Evolutionary conservation across 1,140 invertebrate species (phyloP).

Genomic region (Teleopsis dalmanni): DNA sequence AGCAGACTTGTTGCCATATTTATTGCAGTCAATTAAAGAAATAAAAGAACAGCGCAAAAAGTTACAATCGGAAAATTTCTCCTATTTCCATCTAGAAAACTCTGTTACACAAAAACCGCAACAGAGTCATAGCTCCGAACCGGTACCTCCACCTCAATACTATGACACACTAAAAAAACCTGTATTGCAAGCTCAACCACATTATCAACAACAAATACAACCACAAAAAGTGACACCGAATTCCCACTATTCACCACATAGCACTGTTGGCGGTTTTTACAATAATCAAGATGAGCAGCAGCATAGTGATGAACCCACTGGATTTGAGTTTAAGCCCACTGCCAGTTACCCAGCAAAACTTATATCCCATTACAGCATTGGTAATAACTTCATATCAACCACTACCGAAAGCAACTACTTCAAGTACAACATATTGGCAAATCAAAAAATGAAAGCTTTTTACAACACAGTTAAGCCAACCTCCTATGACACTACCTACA

Average conservation of each 20-base stretch:
- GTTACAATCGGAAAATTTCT: constrained; percentile 35
- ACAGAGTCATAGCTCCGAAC: neutral
- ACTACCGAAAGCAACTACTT: constrained; percentile 41
- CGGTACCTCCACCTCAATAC: constrained; percentile 8
- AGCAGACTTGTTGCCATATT: constrained; percentile 28
- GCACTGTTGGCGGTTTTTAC: constrained; percentile 49
- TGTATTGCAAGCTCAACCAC: neutral
- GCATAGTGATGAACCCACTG: neutral
- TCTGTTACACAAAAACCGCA: neutral
- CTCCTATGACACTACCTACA: neutral
- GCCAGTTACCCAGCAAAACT: constrained; percentile 21
- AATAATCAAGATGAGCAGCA: constrained; percentile 39
- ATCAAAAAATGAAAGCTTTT: constrained; percentile 38
- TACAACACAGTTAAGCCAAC: constrained; percentile 17
- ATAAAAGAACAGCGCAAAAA: constrained; percentile 33
- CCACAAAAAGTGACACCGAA: constrained; percentile 28
- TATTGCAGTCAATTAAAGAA: constrained; percentile 31
- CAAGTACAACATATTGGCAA: constrained; percentile 35
- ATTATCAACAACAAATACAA: constrained; percentile 10
- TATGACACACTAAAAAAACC: neutral
- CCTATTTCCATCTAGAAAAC: constrained; percentile 40
- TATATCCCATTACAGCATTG: constrained; percentile 34
- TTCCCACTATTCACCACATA: constrained; percentile 45
- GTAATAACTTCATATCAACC: constrained; percentile 4
- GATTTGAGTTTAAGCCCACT: constrained; percentile 9